A percentile compares a stretch with the other conserved stretches of the same genome.
These are phyloP conservation scores for Macropis europaea DNA, from an alignment of 2,888 invertebrate species.

Conservation along the genomic window DNA sequence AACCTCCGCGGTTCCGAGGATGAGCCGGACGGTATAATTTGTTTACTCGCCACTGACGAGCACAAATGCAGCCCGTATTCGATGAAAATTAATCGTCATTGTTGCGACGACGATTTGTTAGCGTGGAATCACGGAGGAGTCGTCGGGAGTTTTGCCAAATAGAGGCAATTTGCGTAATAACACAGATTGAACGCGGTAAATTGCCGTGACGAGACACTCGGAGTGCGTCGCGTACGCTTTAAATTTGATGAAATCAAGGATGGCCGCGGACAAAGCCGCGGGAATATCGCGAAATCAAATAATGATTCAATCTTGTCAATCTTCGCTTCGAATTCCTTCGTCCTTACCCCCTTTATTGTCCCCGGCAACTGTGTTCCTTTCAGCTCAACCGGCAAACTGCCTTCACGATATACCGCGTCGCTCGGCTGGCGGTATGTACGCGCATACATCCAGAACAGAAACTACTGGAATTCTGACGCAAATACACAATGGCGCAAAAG, in stretches of 20 bases:
- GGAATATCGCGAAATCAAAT: constrained; percentile 3
- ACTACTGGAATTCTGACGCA: constrained; percentile 36
- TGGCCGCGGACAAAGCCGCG: not conserved
- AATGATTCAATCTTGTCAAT: constrained; percentile 38
- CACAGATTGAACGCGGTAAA: not conserved
- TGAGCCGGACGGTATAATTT: constrained; percentile 20
- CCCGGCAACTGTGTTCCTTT: constrained; percentile 8
- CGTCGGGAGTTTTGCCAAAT: not conserved
- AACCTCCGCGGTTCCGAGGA: too few species aligned
- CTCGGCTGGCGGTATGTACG: constrained; percentile 2
- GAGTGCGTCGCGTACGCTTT: not conserved
- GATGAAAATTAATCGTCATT: not conserved
- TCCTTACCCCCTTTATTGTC: constrained; percentile 25
- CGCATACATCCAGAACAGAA: constrained; percentile 29
- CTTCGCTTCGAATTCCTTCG: not conserved
- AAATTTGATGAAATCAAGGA: constrained; percentile 16
- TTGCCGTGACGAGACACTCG: not conserved
- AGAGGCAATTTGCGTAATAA: constrained; percentile 11
- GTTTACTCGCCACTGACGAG: not conserved
- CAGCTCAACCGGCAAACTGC: constrained; percentile 28
- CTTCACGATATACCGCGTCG: constrained; percentile 2
- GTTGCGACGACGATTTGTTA: not conserved
- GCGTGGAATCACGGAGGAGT: not conserved
- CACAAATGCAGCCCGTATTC: not conserved
- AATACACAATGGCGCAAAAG: constrained; percentile 32